Evolutionary conservation across 2,888 invertebrate genomes (phyloP).

Genomic region (Drosophila subsilvestris): DNA sequence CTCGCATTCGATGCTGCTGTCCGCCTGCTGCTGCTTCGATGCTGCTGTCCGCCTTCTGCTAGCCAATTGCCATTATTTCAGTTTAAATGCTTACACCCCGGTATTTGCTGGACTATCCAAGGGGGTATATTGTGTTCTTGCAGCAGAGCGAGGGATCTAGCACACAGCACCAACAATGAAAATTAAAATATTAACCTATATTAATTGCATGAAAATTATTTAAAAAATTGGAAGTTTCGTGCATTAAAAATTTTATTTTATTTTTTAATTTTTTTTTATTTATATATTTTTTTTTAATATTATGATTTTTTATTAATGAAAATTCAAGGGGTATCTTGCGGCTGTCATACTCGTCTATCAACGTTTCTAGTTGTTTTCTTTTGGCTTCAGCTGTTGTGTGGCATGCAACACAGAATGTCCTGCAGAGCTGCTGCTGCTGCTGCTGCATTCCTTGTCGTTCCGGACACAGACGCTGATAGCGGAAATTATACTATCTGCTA

Average conservation of each 20-base stretch:
- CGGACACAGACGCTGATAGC: conserved; percentile 66
- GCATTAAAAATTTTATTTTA: no score
- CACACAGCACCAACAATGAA: no score
- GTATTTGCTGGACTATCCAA: not conserved
- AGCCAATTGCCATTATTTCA: conserved; percentile 38
- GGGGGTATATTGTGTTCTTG: not conserved
- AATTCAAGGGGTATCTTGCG: no score
- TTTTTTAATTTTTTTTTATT: no score
- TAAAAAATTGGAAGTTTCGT: no score
- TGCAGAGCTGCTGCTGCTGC: not conserved
- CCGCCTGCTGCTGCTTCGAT: not conserved
- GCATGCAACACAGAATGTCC: conserved; percentile 24
- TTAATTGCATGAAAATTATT: no score
- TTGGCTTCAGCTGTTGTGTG: conserved; percentile 1
- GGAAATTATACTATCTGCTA: conserved; percentile 67
- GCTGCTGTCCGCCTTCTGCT: not conserved
- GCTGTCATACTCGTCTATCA: no score
- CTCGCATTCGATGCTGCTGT: conserved; percentile 18
- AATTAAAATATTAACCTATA: no score
- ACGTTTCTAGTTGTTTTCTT: not conserved
- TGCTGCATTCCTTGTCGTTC: conserved; percentile 21
- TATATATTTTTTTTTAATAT: no score
- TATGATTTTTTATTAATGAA: no score
- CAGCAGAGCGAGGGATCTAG: no score
- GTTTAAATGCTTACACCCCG: not conserved